phyloP scores from a whole-genome alignment of 35 echinoderm and acorn worm genomes.

The Lytechinus pictus region DNA sequence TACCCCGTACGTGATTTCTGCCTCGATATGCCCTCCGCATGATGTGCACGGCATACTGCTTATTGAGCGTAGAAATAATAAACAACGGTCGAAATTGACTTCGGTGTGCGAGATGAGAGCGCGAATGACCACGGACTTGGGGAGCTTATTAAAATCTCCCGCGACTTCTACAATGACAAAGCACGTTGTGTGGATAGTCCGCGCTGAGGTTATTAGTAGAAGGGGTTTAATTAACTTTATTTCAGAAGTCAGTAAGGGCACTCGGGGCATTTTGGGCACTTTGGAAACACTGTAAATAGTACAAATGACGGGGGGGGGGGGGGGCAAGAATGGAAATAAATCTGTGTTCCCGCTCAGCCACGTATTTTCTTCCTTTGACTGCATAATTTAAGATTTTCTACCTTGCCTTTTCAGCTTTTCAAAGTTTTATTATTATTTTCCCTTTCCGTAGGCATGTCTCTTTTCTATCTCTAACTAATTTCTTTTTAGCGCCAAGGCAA shows the following conservation, averaged over 20 bases:
- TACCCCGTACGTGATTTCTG: neutral
- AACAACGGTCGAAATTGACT: neutral
- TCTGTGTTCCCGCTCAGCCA: neutral
- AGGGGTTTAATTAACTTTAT: neutral
- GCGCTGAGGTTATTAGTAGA: neutral
- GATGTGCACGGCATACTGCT: neutral
- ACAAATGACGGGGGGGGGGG: neutral
- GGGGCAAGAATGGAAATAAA: neutral
- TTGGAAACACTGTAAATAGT: neutral
- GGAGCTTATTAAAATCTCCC: neutral
- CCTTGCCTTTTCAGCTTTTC: too few species aligned
- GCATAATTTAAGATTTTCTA: too few species aligned
- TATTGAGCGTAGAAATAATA: neutral
- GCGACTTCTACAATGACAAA: neutral
- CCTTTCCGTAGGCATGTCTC: too few species aligned
- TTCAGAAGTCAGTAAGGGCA: neutral
- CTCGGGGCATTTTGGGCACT: neutral
- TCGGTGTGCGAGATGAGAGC: neutral
- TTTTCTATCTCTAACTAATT: too few species aligned
- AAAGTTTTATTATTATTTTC: too few species aligned
- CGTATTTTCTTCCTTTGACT: too few species aligned
- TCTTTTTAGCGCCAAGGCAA: too few species aligned
- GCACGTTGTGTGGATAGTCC: neutral
- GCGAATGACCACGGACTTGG: neutral
- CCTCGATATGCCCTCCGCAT: neutral